Evolutionary conservation across 2,113 vertebrate genomes (phyloP).

Genomic region (Epinephelus moara): DNA sequence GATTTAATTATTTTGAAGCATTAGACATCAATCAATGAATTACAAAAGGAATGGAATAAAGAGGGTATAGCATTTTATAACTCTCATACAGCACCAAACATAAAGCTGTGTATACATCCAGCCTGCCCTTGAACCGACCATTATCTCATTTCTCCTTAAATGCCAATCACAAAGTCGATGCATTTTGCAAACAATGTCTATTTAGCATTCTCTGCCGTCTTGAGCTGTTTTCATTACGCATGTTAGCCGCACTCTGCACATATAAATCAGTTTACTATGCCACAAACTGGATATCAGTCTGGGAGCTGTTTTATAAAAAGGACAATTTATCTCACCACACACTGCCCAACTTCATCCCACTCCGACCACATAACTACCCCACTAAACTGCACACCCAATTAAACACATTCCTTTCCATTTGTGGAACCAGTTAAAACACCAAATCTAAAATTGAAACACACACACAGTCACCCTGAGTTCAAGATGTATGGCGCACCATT

Average conservation of each 20-base stretch:
- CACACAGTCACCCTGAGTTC: background rate
- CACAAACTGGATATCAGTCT: conserved; percentile 51
- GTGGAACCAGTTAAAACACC: conserved; percentile 33
- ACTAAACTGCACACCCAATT: conserved; percentile 29
- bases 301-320: conserved; percentile 52
- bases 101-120: background rate
- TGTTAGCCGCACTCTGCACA: conserved; percentile 44
- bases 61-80: background rate
- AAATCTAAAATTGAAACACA: conserved; percentile 14
- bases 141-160: conserved; percentile 49
- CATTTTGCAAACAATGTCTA: conserved; percentile 30
- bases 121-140: conserved; percentile 20
- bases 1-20: conserved; percentile 30
- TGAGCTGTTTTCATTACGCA: conserved; percentile 38
- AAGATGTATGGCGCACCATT: conserved; percentile 2
- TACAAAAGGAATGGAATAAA: conserved; percentile 4
- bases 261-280: conserved; percentile 65
- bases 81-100: conserved; percentile 11
- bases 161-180: conserved; percentile 48
- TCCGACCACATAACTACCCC: conserved; percentile 13
- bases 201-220: conserved; percentile 51
- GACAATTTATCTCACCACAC: conserved; percentile 49
- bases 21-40: conserved; percentile 20
- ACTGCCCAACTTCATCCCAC: conserved; percentile 22
- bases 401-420: conserved; percentile 47